Base-by-base conservation (phyloP, 2,888 invertebrate species). In the Charanyca ferruginea region DNA sequence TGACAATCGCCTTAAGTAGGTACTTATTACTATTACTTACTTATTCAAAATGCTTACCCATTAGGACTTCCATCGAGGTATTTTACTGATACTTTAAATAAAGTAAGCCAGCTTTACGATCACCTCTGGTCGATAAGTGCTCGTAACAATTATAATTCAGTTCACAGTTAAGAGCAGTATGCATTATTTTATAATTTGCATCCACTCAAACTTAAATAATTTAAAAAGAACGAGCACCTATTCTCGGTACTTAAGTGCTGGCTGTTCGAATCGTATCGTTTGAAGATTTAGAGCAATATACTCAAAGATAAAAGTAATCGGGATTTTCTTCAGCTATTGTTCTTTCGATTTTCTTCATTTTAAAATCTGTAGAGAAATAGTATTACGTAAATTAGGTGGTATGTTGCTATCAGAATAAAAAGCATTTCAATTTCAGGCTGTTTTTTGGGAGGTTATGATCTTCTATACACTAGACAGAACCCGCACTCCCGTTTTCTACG, bases 21-120 rank as follows among this genome's bases (percentile, higher is more conserved):
- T n/a, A n/a, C 3, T 25, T 6, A 32, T 0, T 32, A 32, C 11
- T 9, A 8, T 9, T 9, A 9, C 11, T 32, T 38, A 16, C n/a
- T n/a, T n/a, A 9, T 4, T 6, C 8, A 5, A 61, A 32, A 45
- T 3, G 64, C 66, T 59, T n/a, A 77, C 76, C 20, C 13, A 38
- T 64, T 6, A n/a, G 3, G 0, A 49, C 11, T 48, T 63, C 42
- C 11, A 13, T 20, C 16, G 9, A 25, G 25, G 35, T 59, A 8
- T 28, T 18, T 16, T 47, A 9, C 5, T 2, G 38, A 20, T 35
- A 41, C 7, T 32, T 6, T 32, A 2, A 3, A 16, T 47, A 35
- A 64, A 57, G 3, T 13, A 45, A 35, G 18, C 1, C 45, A 52
- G 18, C 20, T 53, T 38, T 45, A 7, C 49, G 13, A 45, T 11